Evolutionary conservation across 2,888 invertebrate species (phyloP), one percentile per base, ranked within the genome.

Genomic region (Dicroscelio sp.): DNA sequence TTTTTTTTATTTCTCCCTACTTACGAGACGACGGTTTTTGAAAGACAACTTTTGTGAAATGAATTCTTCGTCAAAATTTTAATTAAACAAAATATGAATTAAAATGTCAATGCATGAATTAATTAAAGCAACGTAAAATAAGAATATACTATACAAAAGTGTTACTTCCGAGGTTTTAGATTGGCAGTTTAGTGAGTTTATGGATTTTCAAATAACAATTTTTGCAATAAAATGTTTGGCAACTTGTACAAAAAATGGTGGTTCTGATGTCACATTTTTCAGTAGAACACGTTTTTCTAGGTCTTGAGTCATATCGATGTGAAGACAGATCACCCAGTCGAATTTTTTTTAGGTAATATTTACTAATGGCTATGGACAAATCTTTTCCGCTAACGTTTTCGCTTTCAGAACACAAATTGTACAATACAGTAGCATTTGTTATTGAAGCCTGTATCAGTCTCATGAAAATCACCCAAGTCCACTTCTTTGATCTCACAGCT

Each of bases 391-490:
- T 79, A 38, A 65, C 52, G 30, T 31, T 31, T 31, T 80, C n/a
- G 30, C 20, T 58, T 67, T 33, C 52, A 25, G 63, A 48, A 67
- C 48, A 48, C 5, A 67, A 65, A 67, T 65, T 80, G 33, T 52
- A 67, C 25, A 80, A 52, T 43, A 80, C 52, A 31, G 79, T 67
- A 67, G 48, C 48, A 80, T 80, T 80, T 31, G 67, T 67, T n/a
- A 90, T 92, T 25, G 90, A 35, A 35, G 90, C 43, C 43, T 92
- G 84, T n/a, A 92, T 90, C 14, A 90, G 20, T 69, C 88, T 79
- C 27, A 90, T 71, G 12, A 90, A 85, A 76, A 84, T 67, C 30
- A 87, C 90, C 88, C 90, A 90, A 43, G 92, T 90, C 90, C 92
- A 90, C 17, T 89, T 86, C 73, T 92, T 92, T 6, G 90, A 88